Evolutionary conservation across 1,140 invertebrate genomes (phyloP).

Genomic region (Euura lappo): DNA sequence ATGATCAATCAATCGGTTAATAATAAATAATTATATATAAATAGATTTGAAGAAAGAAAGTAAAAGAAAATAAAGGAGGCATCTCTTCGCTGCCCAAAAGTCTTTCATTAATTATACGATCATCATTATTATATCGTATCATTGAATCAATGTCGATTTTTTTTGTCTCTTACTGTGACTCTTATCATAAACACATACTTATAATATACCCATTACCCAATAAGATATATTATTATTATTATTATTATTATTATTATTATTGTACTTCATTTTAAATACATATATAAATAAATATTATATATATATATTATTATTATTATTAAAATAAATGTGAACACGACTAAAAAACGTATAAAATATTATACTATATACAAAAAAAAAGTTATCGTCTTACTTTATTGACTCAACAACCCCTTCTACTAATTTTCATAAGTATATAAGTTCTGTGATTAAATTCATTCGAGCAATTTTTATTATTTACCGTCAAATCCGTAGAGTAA

Average conservation of each 20-base stretch:
- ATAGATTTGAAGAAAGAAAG: neutral
- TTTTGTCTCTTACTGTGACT: neutral
- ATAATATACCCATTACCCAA: no score
- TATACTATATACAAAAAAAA: no score
- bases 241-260: constrained; percentile 48
- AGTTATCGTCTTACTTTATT: no score
- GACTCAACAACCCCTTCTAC: no score
- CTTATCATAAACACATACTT: neutral
- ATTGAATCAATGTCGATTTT: no score
- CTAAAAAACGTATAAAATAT: no score
- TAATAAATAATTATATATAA: neutral
- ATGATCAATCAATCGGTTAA: no score
- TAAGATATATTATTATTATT: neutral
- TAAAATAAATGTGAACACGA: no score
- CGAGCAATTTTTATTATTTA: no score
- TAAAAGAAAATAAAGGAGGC: constrained; percentile 27
- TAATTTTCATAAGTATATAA: no score
- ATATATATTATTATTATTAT: neutral
- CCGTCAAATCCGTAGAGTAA: no score
- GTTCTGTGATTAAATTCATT: no score
- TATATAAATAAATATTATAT: neutral
- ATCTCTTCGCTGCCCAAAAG: constrained; percentile 62
- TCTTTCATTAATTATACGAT: constrained; percentile 59
- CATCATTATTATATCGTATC: neutral
- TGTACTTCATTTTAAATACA: constrained; percentile 53